Percentiles rank a stretch among this genome's conserved stretches.
Conservation (phyloP, 2,797 vertebrate genomes). For the Pseudocheirus occidentalis region DNA sequence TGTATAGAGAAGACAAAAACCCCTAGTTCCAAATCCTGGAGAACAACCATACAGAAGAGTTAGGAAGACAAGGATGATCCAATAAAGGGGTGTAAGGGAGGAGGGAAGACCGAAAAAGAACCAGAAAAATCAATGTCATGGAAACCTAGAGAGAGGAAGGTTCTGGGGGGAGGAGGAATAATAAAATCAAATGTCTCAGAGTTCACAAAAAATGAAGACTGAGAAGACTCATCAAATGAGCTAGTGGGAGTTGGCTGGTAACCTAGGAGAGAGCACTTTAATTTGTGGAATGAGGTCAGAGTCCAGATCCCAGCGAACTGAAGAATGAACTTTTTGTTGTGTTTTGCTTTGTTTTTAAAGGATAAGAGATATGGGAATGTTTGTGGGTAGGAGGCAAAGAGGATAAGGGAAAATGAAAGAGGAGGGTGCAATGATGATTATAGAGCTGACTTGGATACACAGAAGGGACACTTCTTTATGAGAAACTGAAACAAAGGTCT, state of each 20-base stretch:
- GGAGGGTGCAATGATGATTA: neutral
- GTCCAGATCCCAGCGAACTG: neutral
- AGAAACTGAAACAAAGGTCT: neutral
- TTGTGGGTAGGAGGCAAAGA: neutral
- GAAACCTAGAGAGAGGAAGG: neutral
- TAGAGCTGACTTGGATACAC: neutral
- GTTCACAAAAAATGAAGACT: neutral
- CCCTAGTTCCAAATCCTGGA: neutral
- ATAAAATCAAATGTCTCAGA: neutral
- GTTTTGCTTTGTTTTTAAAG: neutral
- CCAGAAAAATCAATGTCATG: too few species aligned
- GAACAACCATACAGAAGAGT: neutral
- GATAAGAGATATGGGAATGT: neutral
- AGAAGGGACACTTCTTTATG: neutral
- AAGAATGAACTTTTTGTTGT: neutral
- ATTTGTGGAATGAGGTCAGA: neutral
- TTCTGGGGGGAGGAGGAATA: neutral
- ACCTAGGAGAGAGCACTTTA: neutral
- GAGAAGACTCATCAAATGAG: neutral
- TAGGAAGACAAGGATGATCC: slow-evolving; percentile 4
- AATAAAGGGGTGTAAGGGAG: neutral
- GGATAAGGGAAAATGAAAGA: neutral
- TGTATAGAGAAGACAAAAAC: neutral
- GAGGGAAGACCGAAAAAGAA: neutral
- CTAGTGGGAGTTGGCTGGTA: neutral